A percentile compares a stretch with the other conserved stretches of the same genome.
phyloP scores from a whole-genome alignment of 2,797 vertebrate genomes.

The Melanotaenia maccullochi region DNA sequence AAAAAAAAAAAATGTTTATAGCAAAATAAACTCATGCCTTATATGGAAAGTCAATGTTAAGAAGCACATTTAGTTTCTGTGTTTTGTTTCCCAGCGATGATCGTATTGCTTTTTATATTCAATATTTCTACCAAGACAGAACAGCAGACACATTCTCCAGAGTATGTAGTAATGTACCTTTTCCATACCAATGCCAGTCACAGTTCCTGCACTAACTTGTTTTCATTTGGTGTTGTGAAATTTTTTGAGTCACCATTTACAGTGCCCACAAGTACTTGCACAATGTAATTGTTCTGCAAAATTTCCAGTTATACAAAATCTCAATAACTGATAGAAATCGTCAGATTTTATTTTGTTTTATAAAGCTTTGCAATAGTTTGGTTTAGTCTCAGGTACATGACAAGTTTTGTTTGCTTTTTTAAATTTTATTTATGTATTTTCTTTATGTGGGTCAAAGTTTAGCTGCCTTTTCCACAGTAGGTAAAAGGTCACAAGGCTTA shows the following conservation, averaged over 20 bases:
- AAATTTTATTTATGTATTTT: constrained; percentile 1
- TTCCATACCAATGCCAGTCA: constrained; percentile 73
- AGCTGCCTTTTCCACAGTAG: constrained; percentile 33
- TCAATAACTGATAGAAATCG: constrained; percentile 31
- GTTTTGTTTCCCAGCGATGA: constrained; percentile 70
- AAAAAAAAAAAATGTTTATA: constrained; percentile 75
- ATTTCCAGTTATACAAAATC: constrained; percentile 42
- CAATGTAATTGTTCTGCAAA: constrained; percentile 68
- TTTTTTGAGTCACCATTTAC: constrained; percentile 60
- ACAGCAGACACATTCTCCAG: constrained; percentile 68
- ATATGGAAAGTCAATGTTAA: constrained; percentile 84
- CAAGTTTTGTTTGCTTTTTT: constrained; percentile 3
- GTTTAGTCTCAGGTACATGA: constrained; percentile 61
- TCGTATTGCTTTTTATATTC: constrained; percentile 75
- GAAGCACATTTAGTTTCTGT: constrained; percentile 85
- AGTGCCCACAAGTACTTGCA: constrained; percentile 63
- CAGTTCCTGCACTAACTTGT: constrained; percentile 62
- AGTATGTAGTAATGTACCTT: constrained; percentile 68
- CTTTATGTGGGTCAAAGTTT: constrained; percentile 31
- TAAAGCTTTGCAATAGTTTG: constrained; percentile 31
- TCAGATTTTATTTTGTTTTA: constrained; percentile 32
- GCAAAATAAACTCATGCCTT: constrained; percentile 85
- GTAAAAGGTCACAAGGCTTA: constrained; percentile 42
- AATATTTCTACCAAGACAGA: constrained; percentile 75
- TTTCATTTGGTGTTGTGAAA: constrained; percentile 74